Percentiles rank a stretch among this genome's conserved stretches.
Evolutionary conservation across 2,113 vertebrate genomes (phyloP).

Genomic region (Ochotona princeps): DNA sequence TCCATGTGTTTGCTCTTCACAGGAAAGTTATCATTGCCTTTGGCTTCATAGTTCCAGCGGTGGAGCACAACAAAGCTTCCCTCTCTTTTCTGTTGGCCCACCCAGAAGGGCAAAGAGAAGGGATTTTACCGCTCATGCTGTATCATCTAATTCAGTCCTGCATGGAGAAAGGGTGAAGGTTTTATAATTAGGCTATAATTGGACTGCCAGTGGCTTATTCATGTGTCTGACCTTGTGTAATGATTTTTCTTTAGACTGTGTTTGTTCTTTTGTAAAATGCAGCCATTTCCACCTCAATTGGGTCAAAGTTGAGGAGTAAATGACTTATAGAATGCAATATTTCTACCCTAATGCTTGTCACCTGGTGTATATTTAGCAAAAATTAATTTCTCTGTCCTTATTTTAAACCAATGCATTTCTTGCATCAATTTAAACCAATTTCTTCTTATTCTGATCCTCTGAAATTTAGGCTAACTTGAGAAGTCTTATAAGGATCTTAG

Average conservation of each 20-base stretch:
- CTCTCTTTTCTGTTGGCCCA: too few relatives aligned
- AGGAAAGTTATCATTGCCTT: too few relatives aligned
- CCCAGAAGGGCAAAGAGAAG: too few relatives aligned
- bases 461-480: background rate
- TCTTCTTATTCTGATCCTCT: background rate
- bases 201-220: background rate
- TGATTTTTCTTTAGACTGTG: background rate
- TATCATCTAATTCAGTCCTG: too few relatives aligned
- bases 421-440: background rate
- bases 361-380: background rate
- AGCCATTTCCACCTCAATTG: background rate
- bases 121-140: too few relatives aligned
- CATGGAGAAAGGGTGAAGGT: background rate
- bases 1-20: too few relatives aligned
- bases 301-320: background rate
- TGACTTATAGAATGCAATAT: background rate
- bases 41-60: too few relatives aligned
- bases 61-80: too few relatives aligned
- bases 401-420: background rate
- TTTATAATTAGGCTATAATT: background rate
- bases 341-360: background rate
- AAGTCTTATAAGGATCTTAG: too few relatives aligned
- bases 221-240: background rate
- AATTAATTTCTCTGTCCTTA: slow-evolving; percentile 40
- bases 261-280: background rate